Base-by-base conservation (phyloP, 2,888 invertebrate species). In the Hedychridium roseum region DNA sequence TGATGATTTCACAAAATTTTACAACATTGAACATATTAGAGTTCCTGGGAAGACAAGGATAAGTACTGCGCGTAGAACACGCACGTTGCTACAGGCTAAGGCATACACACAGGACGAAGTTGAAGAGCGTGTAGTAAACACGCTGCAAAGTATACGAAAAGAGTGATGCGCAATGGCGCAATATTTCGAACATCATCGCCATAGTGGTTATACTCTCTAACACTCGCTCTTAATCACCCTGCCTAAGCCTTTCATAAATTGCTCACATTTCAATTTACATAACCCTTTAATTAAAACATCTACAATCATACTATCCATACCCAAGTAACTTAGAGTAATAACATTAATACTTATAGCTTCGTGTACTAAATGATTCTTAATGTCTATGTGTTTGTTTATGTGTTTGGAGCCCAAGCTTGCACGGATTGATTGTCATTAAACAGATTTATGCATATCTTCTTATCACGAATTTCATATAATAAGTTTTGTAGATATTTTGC, bases 401-500 rank as follows among this genome's bases (percentile, higher is more conserved):
- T 11, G 9, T 30, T 30, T 30, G 5, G 6, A 4, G 16, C 35
- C 17, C 4, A 14, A 3, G 4, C 4, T 26, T 5, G 2, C 3
- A 15, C 23, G 7, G 15, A 15, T 23, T 38, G 38, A 12, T 38
- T 38, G n/a, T 38, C 38, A n/a, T 38, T 26, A 14, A 27, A 38
- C 9, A 38, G 12, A 3, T 11, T n/a, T 3, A 21, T 36, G n/a
- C 7, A 6, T 21, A 3, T n/a, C 5, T 9, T 20, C 3, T 3
- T 20, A 16, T 21, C 18, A 3, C 7, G 11, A 12, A 36, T 5
- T 9, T 36, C 20, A 11, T n/a, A 36, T 2, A 36, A 7, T 17
- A 21, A 9, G 2, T 5, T 20, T 12, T 45, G 36, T 17, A 61
- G 36, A 47, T 60, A 60, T 9, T 55, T 52, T 2, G 60, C 46